Percentiles rank a stretch among this genome's conserved stretches.
Evolutionary conservation across 1,140 invertebrate genomes (phyloP).

Genomic region (Campoletis sonorensis): DNA sequence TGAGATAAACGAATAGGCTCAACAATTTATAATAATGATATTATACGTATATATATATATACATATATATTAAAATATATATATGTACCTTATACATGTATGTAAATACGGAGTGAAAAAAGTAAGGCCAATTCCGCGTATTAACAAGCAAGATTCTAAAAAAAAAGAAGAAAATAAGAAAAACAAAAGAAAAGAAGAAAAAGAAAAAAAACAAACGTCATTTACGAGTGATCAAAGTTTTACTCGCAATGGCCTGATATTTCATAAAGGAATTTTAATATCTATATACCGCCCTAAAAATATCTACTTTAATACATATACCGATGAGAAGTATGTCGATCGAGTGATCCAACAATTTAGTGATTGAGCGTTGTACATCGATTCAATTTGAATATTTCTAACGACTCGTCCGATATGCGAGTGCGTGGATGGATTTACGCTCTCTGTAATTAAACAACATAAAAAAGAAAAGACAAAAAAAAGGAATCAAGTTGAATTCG

Average conservation of each 20-base stretch:
- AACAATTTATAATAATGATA: conserved; percentile 56
- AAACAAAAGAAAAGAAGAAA: background rate
- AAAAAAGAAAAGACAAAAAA: conserved; percentile 49
- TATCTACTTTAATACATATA: conserved; percentile 42
- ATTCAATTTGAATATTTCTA: conserved; percentile 17
- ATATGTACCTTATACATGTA: conserved; percentile 45
- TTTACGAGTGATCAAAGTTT: conserved; percentile 11
- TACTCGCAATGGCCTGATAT: conserved; percentile 55
- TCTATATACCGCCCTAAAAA: conserved; percentile 41
- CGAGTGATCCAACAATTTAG: conserved; percentile 1
- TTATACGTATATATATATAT: background rate
- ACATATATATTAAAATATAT: conserved; percentile 34
- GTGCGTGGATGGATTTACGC: conserved; percentile 40
- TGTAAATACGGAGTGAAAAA: conserved; percentile 38
- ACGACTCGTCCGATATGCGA: conserved; percentile 20
- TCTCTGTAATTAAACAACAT: conserved; percentile 48
- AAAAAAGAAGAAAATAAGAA: background rate
- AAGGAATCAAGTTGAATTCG: background rate
- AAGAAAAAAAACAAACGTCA: background rate
- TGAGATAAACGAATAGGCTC: conserved; percentile 57
- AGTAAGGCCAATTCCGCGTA: conserved; percentile 32
- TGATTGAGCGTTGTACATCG: conserved; percentile 20
- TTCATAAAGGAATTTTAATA: conserved; percentile 55
- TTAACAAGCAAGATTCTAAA: conserved; percentile 49
- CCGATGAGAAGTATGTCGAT: conserved; percentile 41